Evolutionary conservation across 2,797 vertebrate species (phyloP).

Genomic region (Rhinogobio ventralis): DNA sequence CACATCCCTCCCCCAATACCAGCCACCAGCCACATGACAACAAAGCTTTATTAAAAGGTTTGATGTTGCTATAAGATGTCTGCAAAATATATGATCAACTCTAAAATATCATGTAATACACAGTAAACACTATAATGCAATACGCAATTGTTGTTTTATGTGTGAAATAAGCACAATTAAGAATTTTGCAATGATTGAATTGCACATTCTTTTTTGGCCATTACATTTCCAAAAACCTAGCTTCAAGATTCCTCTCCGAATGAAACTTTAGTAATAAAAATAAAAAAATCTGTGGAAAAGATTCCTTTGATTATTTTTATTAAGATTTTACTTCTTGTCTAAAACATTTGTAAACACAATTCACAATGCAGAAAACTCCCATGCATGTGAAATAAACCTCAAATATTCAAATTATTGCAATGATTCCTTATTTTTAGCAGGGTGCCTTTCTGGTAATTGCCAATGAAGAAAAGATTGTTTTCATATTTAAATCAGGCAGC

Average conservation of each 20-base stretch:
- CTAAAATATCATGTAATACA: neutral
- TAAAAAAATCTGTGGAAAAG: neutral
- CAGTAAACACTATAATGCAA: neutral
- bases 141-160: neutral
- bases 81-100: neutral
- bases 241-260: neutral
- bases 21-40: conserved; percentile 8
- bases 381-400: neutral
- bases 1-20: conserved; percentile 43
- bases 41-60: neutral
- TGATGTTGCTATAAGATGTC: neutral
- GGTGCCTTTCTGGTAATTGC: neutral
- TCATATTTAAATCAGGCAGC: conserved; percentile 41
- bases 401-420: neutral
- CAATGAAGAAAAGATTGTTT: conserved; percentile 25
- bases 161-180: neutral
- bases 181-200: neutral
- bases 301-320: neutral
- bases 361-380: neutral
- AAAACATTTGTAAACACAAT: neutral
- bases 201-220: neutral
- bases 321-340: neutral
- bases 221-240: neutral
- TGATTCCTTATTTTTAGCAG: neutral
- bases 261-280: neutral